Conservation (phyloP, 2,113 vertebrate species). For the Brachyhypopomus gauderio region DNA sequence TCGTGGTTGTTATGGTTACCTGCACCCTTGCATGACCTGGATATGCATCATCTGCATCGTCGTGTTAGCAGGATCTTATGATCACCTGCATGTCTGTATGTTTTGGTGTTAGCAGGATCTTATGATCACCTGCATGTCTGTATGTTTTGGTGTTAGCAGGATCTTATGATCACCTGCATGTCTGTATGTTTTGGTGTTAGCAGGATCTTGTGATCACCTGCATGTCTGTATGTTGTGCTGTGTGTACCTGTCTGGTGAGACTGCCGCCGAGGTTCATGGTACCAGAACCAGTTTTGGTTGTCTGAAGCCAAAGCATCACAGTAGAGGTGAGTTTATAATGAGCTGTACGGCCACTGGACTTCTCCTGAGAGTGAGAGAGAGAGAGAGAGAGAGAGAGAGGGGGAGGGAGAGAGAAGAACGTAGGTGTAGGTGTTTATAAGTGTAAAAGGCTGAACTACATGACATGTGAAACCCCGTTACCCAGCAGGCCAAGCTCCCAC, state of each 20-base stretch:
- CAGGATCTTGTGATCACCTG: background rate
- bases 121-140: background rate
- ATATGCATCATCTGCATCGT: too few species aligned
- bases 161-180: background rate
- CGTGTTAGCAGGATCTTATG: too few species aligned
- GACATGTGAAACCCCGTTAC: background rate
- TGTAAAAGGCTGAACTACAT: background rate
- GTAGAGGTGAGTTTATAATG: constrained; percentile 99
- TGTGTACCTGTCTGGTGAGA: constrained; percentile 86
- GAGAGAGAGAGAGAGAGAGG: background rate
- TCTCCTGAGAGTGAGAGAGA: constrained; percentile 79
- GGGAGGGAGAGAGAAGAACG: background rate
- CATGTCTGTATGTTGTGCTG: background rate
- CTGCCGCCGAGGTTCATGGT: constrained; percentile 99
- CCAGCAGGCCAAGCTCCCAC: constrained; percentile 65
- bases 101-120: too few species aligned
- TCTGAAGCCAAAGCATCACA: constrained; percentile 99
- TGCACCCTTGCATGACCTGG: background rate
- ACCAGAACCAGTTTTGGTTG: constrained; percentile 94
- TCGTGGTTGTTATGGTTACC: background rate
- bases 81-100: too few species aligned
- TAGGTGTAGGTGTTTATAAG: too few species aligned
- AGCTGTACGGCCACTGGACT: constrained; percentile 96
- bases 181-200: background rate
- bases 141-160: background rate